phyloP scores from a whole-genome alignment of 2,888 invertebrate genomes.

The Saturnia pavonia region DNA sequence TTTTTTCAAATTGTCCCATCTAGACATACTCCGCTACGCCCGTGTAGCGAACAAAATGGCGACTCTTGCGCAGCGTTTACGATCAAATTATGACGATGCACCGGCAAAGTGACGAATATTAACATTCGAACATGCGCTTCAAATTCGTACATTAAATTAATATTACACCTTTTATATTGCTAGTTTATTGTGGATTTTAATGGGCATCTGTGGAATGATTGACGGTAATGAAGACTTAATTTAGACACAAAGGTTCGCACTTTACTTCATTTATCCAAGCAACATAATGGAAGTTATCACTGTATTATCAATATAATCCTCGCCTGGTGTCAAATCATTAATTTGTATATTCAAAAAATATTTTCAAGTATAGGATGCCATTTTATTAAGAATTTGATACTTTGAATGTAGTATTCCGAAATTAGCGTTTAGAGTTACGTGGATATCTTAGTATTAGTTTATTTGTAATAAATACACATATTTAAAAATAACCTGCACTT shows the following conservation, averaged over 20 bases:
- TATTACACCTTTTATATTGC: conserved; percentile 29
- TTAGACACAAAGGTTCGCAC: neutral
- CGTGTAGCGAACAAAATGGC: conserved; percentile 44
- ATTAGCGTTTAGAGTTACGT: no score
- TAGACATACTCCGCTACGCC: conserved; percentile 20
- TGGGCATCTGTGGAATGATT: neutral
- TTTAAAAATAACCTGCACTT: neutral
- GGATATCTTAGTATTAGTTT: no score
- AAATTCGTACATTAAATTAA: conserved; percentile 32
- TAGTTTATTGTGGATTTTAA: conserved; percentile 24
- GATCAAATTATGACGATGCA: conserved; percentile 63
- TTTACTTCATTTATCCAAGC: neutral
- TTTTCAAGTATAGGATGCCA: neutral
- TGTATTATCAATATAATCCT: neutral
- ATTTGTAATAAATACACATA: no score
- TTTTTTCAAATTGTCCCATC: neutral
- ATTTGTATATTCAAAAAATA: neutral
- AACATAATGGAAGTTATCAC: neutral
- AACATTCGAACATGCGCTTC: conserved; percentile 26
- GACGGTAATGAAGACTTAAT: neutral
- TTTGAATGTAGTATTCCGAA: no score
- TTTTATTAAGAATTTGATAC: no score
- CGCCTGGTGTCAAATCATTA: neutral
- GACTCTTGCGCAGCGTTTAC: conserved; percentile 52
- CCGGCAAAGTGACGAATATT: conserved; percentile 46